A percentile compares a stretch with the other conserved stretches of the same genome.
phyloP scores from a whole-genome alignment of 2,888 invertebrate genomes.

The Hesperia comma region DNA sequence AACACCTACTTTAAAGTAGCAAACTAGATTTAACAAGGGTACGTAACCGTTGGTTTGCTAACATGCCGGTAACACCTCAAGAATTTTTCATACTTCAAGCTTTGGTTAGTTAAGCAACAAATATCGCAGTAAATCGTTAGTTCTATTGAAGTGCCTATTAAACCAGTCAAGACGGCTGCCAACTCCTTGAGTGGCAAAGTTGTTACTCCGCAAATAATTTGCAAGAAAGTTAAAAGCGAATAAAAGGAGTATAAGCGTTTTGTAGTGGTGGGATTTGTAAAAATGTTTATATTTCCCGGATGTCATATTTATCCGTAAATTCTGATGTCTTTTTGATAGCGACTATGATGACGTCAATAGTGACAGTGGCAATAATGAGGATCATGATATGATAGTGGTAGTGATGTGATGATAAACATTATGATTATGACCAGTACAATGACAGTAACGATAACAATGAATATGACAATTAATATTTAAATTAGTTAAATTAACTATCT shows the following conservation, averaged over 20 bases:
- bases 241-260: neutral
- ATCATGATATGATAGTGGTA: no score
- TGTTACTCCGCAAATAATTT: slow-evolving; percentile 6
- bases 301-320: no score
- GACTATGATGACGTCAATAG: no score
- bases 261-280: neutral
- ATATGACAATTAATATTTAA: no score
- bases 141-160: slow-evolving; percentile 10
- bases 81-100: slow-evolving; percentile 12
- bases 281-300: neutral
- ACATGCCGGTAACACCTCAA: neutral
- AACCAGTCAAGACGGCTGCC: slow-evolving; percentile 13
- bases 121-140: slow-evolving; percentile 8
- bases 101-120: slow-evolving; percentile 9
- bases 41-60: neutral
- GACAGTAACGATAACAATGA: no score
- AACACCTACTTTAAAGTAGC: neutral
- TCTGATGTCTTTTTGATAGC: no score
- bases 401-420: no score
- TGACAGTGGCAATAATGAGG: no score
- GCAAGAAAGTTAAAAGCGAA: neutral
- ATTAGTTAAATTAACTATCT: no score
- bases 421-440: no score
- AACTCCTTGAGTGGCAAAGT: slow-evolving; percentile 11
- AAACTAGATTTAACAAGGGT: slow-evolving; percentile 3